Percentiles rank a stretch among this genome's conserved stretches.
Conservation (phyloP, 2,113 vertebrate genomes). For the Stegostoma tigrinum region DNA sequence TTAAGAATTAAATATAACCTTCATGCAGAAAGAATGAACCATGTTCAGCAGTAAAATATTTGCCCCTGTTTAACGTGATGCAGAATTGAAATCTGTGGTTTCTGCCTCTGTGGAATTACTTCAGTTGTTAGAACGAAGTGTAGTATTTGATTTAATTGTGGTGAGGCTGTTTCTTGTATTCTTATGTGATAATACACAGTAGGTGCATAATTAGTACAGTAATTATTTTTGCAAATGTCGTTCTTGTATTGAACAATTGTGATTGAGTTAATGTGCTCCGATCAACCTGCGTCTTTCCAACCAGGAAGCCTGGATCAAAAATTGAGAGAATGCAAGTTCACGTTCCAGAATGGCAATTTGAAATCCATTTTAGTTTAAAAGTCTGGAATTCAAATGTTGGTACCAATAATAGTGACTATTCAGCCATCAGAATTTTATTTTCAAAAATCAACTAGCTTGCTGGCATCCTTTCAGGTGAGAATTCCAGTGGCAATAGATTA, state of each 20-base stretch:
- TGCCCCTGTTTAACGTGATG: background rate
- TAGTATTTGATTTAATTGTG: background rate
- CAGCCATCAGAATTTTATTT: background rate
- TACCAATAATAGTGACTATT: background rate
- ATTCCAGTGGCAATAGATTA: background rate
- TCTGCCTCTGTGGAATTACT: background rate
- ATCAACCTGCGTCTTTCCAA: background rate
- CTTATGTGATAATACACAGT: background rate
- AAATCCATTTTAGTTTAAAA: background rate
- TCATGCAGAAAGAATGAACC: background rate
- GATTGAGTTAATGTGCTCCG: background rate
- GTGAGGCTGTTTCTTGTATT: background rate
- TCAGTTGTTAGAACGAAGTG: background rate
- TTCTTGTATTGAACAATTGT: background rate
- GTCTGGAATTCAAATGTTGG: background rate
- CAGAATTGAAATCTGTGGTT: background rate
- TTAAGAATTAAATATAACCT: background rate
- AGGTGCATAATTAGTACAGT: background rate
- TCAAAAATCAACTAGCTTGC: background rate
- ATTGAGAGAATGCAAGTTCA: background rate
- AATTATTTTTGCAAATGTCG: background rate
- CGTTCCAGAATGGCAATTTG: background rate
- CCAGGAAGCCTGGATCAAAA: background rate
- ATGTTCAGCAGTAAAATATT: background rate
- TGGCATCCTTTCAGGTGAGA: background rate